Percentiles rank a stretch among this genome's conserved stretches.
These are phyloP conservation scores for Galeopsomyia nigrocyanea DNA, from an alignment of 2,888 invertebrate species.

Conservation along the genomic window DNA sequence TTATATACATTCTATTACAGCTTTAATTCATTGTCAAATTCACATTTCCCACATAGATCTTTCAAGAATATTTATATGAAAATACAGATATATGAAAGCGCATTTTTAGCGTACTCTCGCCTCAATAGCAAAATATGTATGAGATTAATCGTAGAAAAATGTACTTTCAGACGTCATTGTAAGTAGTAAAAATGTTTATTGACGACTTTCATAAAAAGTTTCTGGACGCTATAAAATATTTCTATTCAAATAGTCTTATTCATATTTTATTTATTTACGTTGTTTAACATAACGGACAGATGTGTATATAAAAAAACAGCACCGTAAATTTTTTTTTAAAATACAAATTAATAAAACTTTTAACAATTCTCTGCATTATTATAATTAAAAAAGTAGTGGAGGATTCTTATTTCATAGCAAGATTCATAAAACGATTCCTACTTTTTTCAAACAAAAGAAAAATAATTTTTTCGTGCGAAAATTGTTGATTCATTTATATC, in stretches of 20 bases:
- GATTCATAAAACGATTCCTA: constrained; percentile 15
- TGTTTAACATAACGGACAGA: constrained; percentile 26
- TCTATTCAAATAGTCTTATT: constrained; percentile 36
- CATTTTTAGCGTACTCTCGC: constrained; percentile 43
- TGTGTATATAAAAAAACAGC: constrained; percentile 41
- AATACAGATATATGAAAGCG: constrained; percentile 49
- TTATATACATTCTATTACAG: constrained; percentile 48
- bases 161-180: constrained; percentile 32
- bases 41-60: constrained; percentile 46
- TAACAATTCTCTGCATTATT: constrained; percentile 25
- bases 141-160: constrained; percentile 24
- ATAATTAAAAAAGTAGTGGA: constrained; percentile 26
- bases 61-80: constrained; percentile 48
- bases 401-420: constrained; percentile 6
- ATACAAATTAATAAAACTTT: background rate
- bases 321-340: constrained; percentile 45
- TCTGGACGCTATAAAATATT: constrained; percentile 43
- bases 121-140: constrained; percentile 35
- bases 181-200: constrained; percentile 41
- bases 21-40: constrained; percentile 47
- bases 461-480: background rate
- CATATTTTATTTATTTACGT: constrained; percentile 36
- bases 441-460: background rate
- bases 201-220: constrained; percentile 35
- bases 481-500: constrained; percentile 9